A percentile compares a stretch with the other conserved stretches of the same genome.
phyloP scores from a whole-genome alignment of 2,888 invertebrate genomes.

The Pheosia gnoma region DNA sequence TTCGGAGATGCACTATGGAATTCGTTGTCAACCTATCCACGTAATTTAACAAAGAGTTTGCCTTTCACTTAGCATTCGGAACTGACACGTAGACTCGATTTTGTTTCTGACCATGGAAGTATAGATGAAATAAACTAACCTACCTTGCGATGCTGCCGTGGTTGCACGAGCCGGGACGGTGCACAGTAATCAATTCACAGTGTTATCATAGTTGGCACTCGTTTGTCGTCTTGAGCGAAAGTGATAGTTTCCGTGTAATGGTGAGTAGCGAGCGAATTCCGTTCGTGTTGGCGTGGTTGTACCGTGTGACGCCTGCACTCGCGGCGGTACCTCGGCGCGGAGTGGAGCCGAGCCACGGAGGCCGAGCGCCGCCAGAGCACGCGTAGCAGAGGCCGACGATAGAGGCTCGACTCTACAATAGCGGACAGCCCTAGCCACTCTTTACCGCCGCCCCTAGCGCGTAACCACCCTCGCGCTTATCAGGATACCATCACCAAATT shows the following conservation, averaged over 20 bases:
- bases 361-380: slow-evolving; percentile 32
- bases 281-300: slow-evolving; percentile 44
- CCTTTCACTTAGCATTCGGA: slow-evolving; percentile 80
- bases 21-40: slow-evolving; percentile 60
- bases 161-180: slow-evolving; percentile 45
- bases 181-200: slow-evolving; percentile 64
- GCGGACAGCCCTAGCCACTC: slow-evolving; percentile 14
- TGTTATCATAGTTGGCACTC: slow-evolving; percentile 59
- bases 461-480: neutral
- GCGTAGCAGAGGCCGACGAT: slow-evolving; percentile 31
- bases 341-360: slow-evolving; percentile 49
- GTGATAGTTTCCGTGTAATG: slow-evolving; percentile 65
- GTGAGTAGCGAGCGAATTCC: slow-evolving; percentile 42
- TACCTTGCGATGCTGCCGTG: slow-evolving; percentile 61
- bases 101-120: slow-evolving; percentile 55
- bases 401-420: slow-evolving; percentile 18
- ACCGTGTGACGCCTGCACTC: slow-evolving; percentile 62
- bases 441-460: slow-evolving; percentile 17
- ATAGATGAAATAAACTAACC: slow-evolving; percentile 55
- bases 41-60: slow-evolving; percentile 77
- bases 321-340: slow-evolving; percentile 58
- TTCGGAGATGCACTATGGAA: slow-evolving; percentile 43
- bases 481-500: neutral
- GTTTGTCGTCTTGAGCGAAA: slow-evolving; percentile 60
- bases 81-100: slow-evolving; percentile 78